These are phyloP conservation scores for Rhadina sibilatrix DNA, from an alignment of 2,113 vertebrate species.

Conservation along the genomic window DNA sequence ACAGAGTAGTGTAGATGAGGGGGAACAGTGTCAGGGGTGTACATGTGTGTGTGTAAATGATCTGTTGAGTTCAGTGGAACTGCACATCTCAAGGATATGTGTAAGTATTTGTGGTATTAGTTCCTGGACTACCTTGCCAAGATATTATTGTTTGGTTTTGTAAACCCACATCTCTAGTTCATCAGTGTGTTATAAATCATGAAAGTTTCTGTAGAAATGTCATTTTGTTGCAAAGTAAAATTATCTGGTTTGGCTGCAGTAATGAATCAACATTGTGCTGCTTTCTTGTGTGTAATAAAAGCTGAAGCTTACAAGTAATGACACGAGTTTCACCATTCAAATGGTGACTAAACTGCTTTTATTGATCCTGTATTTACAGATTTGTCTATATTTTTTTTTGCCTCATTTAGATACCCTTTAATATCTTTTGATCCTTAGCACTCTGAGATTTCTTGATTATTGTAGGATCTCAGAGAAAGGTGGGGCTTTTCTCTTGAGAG, in stretches of 20 bases:
- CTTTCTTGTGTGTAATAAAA: neutral
- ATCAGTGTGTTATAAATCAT: neutral
- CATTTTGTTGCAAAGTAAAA: neutral
- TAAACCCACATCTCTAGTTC: neutral
- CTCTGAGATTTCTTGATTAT: neutral
- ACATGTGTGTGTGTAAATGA: neutral
- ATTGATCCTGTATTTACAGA: neutral
- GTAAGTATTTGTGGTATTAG: neutral
- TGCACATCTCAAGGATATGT: rapidly evolving
- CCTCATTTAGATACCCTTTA: neutral
- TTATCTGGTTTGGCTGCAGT: neutral
- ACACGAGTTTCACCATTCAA: neutral
- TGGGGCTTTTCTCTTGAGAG: neutral
- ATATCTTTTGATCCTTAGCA: neutral
- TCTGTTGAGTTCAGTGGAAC: neutral
- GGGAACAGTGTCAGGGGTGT: neutral
- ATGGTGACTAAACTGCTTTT: neutral
- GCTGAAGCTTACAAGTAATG: neutral
- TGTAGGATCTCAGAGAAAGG: neutral
- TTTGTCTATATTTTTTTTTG: neutral
- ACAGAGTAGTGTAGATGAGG: neutral
- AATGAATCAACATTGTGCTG: neutral
- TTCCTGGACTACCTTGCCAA: neutral
- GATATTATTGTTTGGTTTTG: neutral
- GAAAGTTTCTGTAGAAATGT: neutral